These are phyloP conservation scores for Priocnemis perturbator DNA, from an alignment of 2,888 invertebrate species.

Conservation along the genomic window DNA sequence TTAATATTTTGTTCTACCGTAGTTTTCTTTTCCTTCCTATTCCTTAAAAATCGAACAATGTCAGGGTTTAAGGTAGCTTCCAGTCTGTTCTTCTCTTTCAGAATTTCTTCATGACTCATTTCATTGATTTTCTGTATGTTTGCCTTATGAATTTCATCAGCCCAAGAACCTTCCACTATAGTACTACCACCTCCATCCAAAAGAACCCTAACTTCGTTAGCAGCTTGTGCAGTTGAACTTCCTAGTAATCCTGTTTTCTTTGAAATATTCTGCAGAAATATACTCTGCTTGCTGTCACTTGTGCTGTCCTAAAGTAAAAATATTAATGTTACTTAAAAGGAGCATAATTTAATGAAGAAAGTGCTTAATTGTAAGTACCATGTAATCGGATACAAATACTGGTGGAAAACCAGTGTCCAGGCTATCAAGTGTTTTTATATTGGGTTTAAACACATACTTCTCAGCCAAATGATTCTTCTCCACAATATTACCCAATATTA, in stretches of 20 bases:
- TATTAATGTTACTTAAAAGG: neutral
- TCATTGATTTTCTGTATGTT: conserved; percentile 82
- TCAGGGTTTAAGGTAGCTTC: conserved; percentile 81
- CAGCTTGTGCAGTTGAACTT: neutral
- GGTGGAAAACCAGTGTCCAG: conserved; percentile 65
- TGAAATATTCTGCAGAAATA: conserved; percentile 60
- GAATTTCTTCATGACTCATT: conserved; percentile 86
- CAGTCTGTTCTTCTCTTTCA: conserved; percentile 84
- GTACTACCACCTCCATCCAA: conserved; percentile 19
- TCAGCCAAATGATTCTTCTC: conserved; percentile 61
- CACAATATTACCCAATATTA: conserved; percentile 69
- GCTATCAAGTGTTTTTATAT: conserved; percentile 8
- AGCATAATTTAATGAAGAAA: neutral
- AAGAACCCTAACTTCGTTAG: neutral
- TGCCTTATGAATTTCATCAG: conserved; percentile 82
- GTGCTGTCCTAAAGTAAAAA: conserved; percentile 38
- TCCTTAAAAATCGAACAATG: conserved; percentile 81
- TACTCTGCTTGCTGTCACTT: conserved; percentile 48
- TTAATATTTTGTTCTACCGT: conserved; percentile 67
- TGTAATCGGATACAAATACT: conserved; percentile 58
- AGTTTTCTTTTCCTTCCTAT: conserved; percentile 69
- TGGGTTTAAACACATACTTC: conserved; percentile 27
- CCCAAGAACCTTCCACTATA: conserved; percentile 69
- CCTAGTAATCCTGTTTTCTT: conserved; percentile 1
- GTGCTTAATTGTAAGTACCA: conserved; percentile 18